phyloP scores from a whole-genome alignment of 37 sponge, comb jelly and placozoan species.

The Eunapius fragilis region DNA sequence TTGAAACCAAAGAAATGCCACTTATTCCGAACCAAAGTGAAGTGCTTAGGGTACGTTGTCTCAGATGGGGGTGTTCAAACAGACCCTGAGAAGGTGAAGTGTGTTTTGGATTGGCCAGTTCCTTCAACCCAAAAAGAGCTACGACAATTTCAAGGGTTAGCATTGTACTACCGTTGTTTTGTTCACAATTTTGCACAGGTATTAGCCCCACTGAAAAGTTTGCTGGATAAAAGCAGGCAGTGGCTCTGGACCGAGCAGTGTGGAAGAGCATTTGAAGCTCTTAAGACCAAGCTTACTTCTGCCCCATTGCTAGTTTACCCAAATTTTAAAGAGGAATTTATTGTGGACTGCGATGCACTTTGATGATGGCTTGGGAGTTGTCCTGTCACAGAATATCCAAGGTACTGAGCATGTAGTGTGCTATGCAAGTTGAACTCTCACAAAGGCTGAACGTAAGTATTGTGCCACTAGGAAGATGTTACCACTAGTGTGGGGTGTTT shows the following conservation, averaged over 20 bases:
- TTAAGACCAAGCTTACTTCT: constrained; percentile 4
- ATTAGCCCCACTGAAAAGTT: constrained; percentile 1
- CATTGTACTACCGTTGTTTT: constrained; percentile 37
- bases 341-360: neutral
- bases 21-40: too few relatives aligned
- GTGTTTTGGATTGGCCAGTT: constrained; percentile 22
- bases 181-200: too few relatives aligned
- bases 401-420: neutral
- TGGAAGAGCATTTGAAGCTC: constrained; percentile 7
- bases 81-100: constrained; percentile 18
- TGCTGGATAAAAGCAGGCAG: constrained; percentile 5
- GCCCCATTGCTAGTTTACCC: constrained; percentile 39
- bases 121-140: constrained; percentile 6
- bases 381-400: too few relatives aligned
- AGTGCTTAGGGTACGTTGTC: too few relatives aligned
- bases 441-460: constrained; percentile 9
- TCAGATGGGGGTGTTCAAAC: neutral
- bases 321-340: constrained; percentile 10
- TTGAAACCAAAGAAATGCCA: too few relatives aligned
- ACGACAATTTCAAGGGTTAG: constrained; percentile 31
- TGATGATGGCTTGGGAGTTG: too few relatives aligned
- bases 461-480: constrained; percentile 22
- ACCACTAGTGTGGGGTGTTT: constrained; percentile 2
- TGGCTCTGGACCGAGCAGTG: constrained; percentile 28
- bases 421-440: constrained; percentile 14